Evolutionary conservation across 1,140 invertebrate species (phyloP), one percentile per base, ranked within the genome.

Genomic region (Dendrolimus kikuchii): DNA sequence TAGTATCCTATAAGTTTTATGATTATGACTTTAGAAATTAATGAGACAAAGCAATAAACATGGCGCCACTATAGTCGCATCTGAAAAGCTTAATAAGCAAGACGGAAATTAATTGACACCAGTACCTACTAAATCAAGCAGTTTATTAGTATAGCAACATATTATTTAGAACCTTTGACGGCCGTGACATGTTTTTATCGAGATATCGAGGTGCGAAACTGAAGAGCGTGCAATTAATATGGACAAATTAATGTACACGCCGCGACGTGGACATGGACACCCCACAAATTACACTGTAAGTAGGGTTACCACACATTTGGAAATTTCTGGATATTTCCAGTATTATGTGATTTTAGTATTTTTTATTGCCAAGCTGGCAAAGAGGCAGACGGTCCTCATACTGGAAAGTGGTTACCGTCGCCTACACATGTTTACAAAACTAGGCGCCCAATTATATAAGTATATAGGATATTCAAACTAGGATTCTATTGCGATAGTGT

Each of bases 151-250:
- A 48, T 56, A 53, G 66, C 51, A 57, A 63, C 55, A 62, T 62
- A 53, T 64, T 65, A 62, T 65, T 69, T 67, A 45, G 68, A 68
- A 65, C 61, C 55, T 23, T 23, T 23, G 23, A 1, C 59, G 56
- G 45, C 52, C 54, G 53, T 68, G 64, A 67, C 61, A 64, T 59
- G 60, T 61, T 65, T 62, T 71, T 71, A 70, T 71, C 62, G 62
- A 65, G 58, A 65, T 66, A 51, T 55, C 48, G 46, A 74, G 55
- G 67, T 68, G 65, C 57, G 63, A 68, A 73, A 66, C 55, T 58
- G 53, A 58, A 67, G 51, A 59, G 56, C 62, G 49, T 53, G 52
- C 55, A 60, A 62, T 66, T 65, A 68, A 71, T 67, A 59, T 59
- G 57, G 43, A 50, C 59, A 43, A 62, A 57, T 66, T 69, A 66